Evolutionary conservation across 2,113 vertebrate species (phyloP).

Genomic region (Psittacula cyanocephala): DNA sequence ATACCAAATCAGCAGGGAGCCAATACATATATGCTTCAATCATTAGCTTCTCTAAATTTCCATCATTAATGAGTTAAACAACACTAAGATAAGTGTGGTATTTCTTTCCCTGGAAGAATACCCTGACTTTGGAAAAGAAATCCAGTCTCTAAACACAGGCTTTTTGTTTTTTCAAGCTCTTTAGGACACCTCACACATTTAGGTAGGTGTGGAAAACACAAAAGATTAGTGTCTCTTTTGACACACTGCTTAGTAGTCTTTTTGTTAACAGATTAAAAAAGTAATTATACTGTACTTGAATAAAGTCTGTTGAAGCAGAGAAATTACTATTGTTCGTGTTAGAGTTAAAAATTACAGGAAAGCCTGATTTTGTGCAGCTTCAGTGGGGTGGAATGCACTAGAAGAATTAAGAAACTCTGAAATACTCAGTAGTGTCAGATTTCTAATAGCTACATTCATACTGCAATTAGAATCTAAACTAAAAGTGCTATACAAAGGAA

Average conservation of each 20-base stretch:
- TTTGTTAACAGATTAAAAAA: background rate
- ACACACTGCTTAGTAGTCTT: background rate
- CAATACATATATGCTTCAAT: background rate
- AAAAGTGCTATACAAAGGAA: background rate
- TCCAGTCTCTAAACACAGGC: background rate
- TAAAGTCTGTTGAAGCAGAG: background rate
- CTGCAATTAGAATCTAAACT: background rate
- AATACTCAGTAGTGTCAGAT: background rate
- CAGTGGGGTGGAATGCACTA: background rate
- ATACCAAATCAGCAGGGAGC: background rate
- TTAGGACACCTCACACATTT: background rate
- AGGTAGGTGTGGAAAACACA: background rate
- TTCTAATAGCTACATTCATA: background rate
- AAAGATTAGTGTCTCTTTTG: background rate
- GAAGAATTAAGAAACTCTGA: background rate
- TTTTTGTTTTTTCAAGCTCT: background rate
- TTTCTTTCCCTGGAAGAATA: background rate
- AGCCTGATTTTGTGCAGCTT: background rate
- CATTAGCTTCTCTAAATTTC: background rate
- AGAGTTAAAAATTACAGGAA: background rate
- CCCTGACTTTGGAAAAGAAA: background rate
- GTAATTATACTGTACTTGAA: background rate
- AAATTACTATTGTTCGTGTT: constrained; percentile 25
- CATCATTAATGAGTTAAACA: background rate
- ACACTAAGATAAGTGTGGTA: background rate